Evolutionary conservation across 2,888 invertebrate genomes (phyloP).

Genomic region (Diachrysia chrysitis): DNA sequence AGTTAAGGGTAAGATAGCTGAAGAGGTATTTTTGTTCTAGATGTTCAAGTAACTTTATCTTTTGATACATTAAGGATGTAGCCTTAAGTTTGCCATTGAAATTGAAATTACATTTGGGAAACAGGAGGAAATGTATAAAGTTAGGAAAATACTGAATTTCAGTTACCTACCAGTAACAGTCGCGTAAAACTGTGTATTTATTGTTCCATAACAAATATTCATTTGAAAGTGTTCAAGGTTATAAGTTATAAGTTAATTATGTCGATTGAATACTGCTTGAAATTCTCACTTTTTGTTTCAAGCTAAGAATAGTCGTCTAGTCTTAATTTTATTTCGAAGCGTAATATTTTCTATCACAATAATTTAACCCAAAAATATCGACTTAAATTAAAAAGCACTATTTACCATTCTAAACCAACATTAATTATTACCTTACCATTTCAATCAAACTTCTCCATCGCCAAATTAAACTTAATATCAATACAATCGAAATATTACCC

Average conservation of each 20-base stretch:
- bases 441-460: neutral
- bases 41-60: neutral
- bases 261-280: no score
- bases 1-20: conserved; percentile 64
- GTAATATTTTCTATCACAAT: neutral
- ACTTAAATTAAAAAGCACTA: neutral
- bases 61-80: neutral
- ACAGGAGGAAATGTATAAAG: no score
- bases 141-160: no score
- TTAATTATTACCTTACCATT: conserved; percentile 9
- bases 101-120: no score
- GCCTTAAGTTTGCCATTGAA: neutral
- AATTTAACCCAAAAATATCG: neutral
- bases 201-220: no score
- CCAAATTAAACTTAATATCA: conserved; percentile 14
- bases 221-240: no score
- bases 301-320: no score
- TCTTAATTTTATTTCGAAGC: no score
- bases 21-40: neutral
- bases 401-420: neutral
- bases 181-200: no score
- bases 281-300: no score
- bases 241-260: no score
- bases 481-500: conserved; percentile 50
- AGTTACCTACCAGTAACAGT: no score